Base-by-base conservation (phyloP, 1,140 invertebrate genomes). In the Drosophila funebris region DNA sequence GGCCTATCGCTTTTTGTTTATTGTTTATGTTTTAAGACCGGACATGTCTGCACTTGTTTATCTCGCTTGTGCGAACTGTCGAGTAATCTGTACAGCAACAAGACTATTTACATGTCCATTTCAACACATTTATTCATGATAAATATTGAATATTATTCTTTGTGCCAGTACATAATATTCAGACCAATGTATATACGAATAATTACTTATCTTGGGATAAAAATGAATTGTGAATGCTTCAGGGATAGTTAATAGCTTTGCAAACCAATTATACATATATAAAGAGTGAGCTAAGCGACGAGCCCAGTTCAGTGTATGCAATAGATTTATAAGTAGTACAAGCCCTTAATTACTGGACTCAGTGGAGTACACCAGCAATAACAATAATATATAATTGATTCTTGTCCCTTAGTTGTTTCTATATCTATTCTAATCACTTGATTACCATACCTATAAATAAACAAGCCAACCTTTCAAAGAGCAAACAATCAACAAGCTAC, bases 41-140 rank as follows among this genome's bases (percentile, higher is more conserved):
- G 74, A 78, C 79, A 71, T 78, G 39, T 78, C 78, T 71, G 54
- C 33, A 22, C 48, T 22, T 46, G 61, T 73, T 80, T 81, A 84
- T 84, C 82, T 74, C n/a, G 31, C 44, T 24, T 60, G 63, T 57
- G 52, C 27, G 43, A 31, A 41, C 53, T 76, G 73, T 67, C 50
- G 39, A 44, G 61, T 63, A 73, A 73, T 69, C 58, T 73, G 71
- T 31, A n/a, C 13, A 39, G 71, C 36, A 77, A 61, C 4, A 76
- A 68, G 57, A 71, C 67, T 84, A 81, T 87, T 87, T 81, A 84
- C 73, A 84, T 73, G 50, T 73, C 36, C 31, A 14, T 58, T 69
- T 24, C 4, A 20, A 43, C 29, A 43, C 39, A 41, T 69, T 54
- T 62, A 31, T 13, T 13, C 20, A 46, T n/a, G 5, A 39, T 66